Evolutionary conservation across 1,140 invertebrate genomes (phyloP), one percentile per base, ranked within the genome.

Genomic region (Pseudomyrmex pallidus): DNA sequence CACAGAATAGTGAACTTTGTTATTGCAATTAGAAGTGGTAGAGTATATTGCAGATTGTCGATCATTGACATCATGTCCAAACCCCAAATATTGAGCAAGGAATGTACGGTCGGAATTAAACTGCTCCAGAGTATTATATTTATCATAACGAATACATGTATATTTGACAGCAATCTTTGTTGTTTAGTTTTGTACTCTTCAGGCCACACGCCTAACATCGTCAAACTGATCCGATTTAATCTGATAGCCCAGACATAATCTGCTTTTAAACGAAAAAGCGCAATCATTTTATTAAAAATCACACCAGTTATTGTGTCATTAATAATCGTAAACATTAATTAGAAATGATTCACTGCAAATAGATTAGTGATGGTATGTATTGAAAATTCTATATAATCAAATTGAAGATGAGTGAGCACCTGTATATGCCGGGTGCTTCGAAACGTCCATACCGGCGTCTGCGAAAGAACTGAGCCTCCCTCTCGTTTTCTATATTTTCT

Each of bases 11-110:
- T 56, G 2, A 62, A 22, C 3, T 77, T 83, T 22, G 64, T 68
- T 13, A 52, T 1, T 9, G 54, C n/a, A 15, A 83, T 62, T 0
- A 15, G 13, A 0, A 74, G 9, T 9, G 82, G 44, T 12, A 83
- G 44, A 13, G 54, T 22, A 50, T 62, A 83, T 54, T 52, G 46
- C 22, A 83, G 17, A 46, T 83, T 68, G 15, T 83, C 56, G 7
- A 68, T 67, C 20, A 44, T 15, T 1, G 15, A 20, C 48, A 77
- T 68, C n/a, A 83, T 13, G 54, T 44, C 52, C 5, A 35, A 35
- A 15, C 66, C 15, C n/a, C 74, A 68, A 17, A 54, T n/a, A 22
- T 35, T 54, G 8, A 68, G 4, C 12, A 83, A 63, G 10, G 46
- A 20, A 5, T 22, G 22, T 2, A 83, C 0, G 12, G 35, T 15